A percentile compares a stretch with the other conserved stretches of the same genome.
Conservation (phyloP, 1,140 invertebrate genomes). For the Drosophila melanica region DNA sequence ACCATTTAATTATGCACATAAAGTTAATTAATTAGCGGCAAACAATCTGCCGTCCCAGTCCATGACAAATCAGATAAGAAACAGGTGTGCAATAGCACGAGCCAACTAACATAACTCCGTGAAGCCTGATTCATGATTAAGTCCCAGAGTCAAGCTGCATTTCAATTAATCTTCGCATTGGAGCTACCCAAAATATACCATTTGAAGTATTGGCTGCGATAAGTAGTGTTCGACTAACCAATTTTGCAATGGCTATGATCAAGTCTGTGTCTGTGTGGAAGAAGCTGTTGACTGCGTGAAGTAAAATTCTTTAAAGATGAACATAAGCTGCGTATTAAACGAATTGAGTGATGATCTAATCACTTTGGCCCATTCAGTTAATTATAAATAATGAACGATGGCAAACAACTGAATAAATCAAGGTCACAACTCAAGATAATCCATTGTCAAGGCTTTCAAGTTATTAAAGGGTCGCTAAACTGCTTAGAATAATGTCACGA, state of each 20-base stretch:
- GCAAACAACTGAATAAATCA: constrained; percentile 4
- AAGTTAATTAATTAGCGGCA: constrained; percentile 62
- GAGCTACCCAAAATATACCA: constrained; percentile 5
- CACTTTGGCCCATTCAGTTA: not conserved
- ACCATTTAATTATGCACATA: constrained; percentile 60
- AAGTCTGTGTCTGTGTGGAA: not conserved
- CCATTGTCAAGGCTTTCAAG: constrained; percentile 10
- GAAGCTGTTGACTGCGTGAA: not conserved
- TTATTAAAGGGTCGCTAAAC: not conserved
- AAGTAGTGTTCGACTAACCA: constrained; percentile 6
- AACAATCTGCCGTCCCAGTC: constrained; percentile 16
- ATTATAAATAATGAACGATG: constrained; percentile 9
- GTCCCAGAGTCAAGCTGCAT: constrained; percentile 15
- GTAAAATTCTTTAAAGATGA: constrained; percentile 1
- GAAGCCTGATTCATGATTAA: constrained; percentile 1
- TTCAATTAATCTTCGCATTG: constrained; percentile 19
- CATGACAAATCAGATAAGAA: constrained; percentile 45
- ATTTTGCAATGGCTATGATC: not conserved
- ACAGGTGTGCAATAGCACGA: constrained; percentile 47
- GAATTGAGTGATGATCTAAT: constrained; percentile 25
- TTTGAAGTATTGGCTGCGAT: constrained; percentile 3
- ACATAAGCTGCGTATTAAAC: constrained; percentile 3
- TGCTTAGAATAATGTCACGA: not conserved
- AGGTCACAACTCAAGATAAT: not conserved
- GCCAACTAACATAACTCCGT: constrained; percentile 6